Conservation (phyloP, 2,113 vertebrate species). For the Callithrix jacchus region DNA sequence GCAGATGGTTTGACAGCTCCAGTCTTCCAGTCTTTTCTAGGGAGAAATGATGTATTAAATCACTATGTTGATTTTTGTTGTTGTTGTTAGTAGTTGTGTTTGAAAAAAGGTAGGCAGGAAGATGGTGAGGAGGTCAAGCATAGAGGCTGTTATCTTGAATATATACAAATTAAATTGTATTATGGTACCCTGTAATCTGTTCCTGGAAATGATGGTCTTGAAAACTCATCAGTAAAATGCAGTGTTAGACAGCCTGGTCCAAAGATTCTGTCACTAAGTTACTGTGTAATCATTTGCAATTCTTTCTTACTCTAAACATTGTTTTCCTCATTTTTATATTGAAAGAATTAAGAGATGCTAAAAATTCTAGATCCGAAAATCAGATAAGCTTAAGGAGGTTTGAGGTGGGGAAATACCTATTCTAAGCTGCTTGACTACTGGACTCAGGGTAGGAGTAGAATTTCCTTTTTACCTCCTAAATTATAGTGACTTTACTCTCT, state of each 20-base stretch:
- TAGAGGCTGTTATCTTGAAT: neutral
- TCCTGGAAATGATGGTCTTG: constrained; percentile 21
- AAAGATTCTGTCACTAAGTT: constrained; percentile 9
- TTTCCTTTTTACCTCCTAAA: constrained; percentile 46
- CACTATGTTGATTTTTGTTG: neutral
- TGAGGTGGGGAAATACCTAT: neutral
- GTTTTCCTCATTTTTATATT: constrained; percentile 38
- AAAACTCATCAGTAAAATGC: constrained; percentile 25
- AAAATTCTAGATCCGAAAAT: constrained; percentile 38
- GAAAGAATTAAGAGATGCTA: neutral
- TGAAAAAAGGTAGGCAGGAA: neutral
- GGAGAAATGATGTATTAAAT: neutral
- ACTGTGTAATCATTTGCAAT: neutral
- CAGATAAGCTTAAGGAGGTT: constrained; percentile 7
- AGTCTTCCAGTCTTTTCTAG: neutral
- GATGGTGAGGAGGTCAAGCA: neutral
- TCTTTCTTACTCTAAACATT: constrained; percentile 25
- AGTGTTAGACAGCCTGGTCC: neutral
- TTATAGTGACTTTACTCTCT: constrained; percentile 14
- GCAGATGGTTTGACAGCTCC: neutral
- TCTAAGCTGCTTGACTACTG: neutral
- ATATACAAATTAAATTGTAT: constrained; percentile 11
- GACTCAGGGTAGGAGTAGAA: constrained; percentile 1
- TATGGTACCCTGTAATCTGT: neutral
- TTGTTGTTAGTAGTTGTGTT: neutral